Conservation (phyloP, 2,113 vertebrate genomes). For the Gymnocephalus cernua region DNA sequence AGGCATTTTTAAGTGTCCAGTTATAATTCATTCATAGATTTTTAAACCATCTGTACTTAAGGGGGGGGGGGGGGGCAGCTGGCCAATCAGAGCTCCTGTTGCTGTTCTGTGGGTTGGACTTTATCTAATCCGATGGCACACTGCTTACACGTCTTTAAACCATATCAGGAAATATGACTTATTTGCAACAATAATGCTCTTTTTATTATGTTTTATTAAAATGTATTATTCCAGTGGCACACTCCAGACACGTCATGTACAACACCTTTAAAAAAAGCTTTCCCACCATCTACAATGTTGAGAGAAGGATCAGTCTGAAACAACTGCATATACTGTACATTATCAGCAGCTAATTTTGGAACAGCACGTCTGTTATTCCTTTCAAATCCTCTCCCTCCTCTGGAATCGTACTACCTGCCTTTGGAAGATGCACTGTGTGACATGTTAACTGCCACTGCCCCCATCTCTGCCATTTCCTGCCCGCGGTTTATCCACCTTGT, state of each 20-base stretch:
- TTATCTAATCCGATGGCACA: too few species aligned
- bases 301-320: not conserved
- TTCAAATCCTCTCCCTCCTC: not conserved
- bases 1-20: not conserved
- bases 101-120: too few species aligned
- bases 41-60: too few species aligned
- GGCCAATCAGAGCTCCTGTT: too few species aligned
- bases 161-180: too few species aligned
- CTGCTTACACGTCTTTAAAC: too few species aligned
- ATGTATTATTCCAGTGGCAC: not conserved
- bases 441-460: slow-evolving; percentile 37
- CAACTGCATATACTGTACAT: not conserved
- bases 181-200: too few species aligned
- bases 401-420: not conserved
- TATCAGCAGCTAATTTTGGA: not conserved
- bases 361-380: not conserved
- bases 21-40: not conserved
- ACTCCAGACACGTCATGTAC: not conserved
- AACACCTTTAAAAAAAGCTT: not conserved
- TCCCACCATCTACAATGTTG: not conserved
- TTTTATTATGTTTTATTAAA: too few species aligned
- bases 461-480: slow-evolving; percentile 19
- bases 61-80: too few species aligned
- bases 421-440: slow-evolving; percentile 8
- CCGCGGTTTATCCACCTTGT: slow-evolving; percentile 19